phyloP scores from a whole-genome alignment of 2,888 invertebrate species.

The Diadegma fenestrale region DNA sequence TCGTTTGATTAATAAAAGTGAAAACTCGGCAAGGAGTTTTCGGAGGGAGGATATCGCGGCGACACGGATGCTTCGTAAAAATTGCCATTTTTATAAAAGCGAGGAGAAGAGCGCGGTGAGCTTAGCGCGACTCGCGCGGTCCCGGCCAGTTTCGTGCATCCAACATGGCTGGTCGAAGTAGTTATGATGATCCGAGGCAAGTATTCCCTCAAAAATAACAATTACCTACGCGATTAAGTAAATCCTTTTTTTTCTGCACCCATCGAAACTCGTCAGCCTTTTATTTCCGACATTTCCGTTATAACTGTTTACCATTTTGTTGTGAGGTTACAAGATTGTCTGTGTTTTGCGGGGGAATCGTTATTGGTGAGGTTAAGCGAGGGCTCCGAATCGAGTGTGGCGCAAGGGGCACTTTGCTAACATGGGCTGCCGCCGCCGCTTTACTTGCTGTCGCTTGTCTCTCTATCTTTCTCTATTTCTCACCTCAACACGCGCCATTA shows the following conservation, averaged over 20 bases:
- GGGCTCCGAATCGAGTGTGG: constrained; percentile 71
- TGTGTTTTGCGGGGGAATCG: constrained; percentile 38
- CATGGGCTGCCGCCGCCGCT: constrained; percentile 71
- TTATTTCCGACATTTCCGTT: background rate
- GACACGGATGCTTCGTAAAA: constrained; percentile 65
- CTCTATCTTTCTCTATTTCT: constrained; percentile 13
- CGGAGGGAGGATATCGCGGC: background rate
- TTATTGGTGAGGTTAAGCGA: constrained; percentile 76
- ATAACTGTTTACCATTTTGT: background rate
- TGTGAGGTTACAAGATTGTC: constrained; percentile 20
- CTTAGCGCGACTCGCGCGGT: constrained; percentile 79
- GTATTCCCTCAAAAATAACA: constrained; percentile 76
- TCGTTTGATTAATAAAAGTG: background rate
- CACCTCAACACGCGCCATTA: constrained; percentile 77
- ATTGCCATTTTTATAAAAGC: constrained; percentile 74
- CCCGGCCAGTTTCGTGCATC: constrained; percentile 85
- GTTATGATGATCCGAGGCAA: constrained; percentile 94
- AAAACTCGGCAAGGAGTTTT: background rate
- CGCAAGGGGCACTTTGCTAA: constrained; percentile 77
- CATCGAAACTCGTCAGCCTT: background rate
- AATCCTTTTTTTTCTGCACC: background rate
- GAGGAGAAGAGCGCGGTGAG: constrained; percentile 66
- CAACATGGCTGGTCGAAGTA: constrained; percentile 96
- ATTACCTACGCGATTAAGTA: background rate
- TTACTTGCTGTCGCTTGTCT: background rate